Evolutionary conservation across 2,797 vertebrate species (phyloP), one percentile per base, ranked within the genome.

Genomic region (Halcyon badia): DNA sequence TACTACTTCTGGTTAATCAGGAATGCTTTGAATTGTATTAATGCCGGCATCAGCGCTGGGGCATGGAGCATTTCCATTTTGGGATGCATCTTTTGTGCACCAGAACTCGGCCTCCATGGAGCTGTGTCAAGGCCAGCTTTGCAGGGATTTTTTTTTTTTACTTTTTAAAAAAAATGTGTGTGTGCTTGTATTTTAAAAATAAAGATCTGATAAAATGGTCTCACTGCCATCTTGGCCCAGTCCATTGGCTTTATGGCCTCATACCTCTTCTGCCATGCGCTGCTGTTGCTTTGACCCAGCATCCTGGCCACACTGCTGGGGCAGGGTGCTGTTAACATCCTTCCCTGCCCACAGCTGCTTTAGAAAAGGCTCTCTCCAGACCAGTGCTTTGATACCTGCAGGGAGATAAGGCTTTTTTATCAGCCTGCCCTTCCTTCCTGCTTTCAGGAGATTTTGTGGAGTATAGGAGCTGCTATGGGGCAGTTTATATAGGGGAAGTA

Each of bases 1-100:
- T 96, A 96, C 95, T 96, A 94, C 96, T 95, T 94, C 95, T 97
- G 94, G 95, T 96, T 97, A 95, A 97, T 94, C 89, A 77, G 94
- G 95, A 96, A 90, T 92, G 95, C 88, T 89, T 95, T 94, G 96
- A 94, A 89, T 92, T 94, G 87, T 94, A 37, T 92, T 97, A 94
- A 93, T 21, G 88, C 94, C 65, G 60, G 57, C 95, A 94, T 80
- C 87, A 73, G 92, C 7, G 2, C 91, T 89, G 87, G 88, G 89
- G 60, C 93, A 80, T 3, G 0, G 84, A 94, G 93, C 86, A 85
- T 96, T 97, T 95, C 97, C 95, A 97, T 97, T 95, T 97, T 92
- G 96, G 96, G 97, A 95, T 89, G 81, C 93, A 95, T 96, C 94
- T 94, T 93, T 96, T 97, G 91, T 96, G 91, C 0, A 0, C 96